Conservation (phyloP, 37 sponge, comb jelly and placozoan species). For the Cladorhizidae sp. region DNA sequence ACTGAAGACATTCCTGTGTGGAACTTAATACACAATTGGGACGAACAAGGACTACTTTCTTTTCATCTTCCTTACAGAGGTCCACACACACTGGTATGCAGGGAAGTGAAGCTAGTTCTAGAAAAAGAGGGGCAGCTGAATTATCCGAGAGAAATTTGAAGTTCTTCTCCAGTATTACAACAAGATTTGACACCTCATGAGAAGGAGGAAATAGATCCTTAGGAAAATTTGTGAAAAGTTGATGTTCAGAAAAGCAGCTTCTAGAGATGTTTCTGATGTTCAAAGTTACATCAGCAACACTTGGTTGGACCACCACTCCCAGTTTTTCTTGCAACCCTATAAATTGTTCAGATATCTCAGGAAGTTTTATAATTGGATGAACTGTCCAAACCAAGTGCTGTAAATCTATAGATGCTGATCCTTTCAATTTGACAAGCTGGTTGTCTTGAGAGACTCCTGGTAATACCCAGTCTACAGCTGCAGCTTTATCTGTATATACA, state of each 20-base stretch:
- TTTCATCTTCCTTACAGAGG: not conserved
- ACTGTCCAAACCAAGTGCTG: conserved; percentile 47
- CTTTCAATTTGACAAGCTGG: not conserved
- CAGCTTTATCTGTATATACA: not conserved
- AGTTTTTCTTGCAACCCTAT: not conserved
- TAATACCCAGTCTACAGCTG: not conserved
- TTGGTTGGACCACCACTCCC: conserved; percentile 1
- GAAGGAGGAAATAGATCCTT: not conserved
- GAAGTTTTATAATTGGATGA: conserved; percentile 25
- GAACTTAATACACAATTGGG: conserved; percentile 29
- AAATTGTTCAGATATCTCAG: not conserved
- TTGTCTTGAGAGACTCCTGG: not conserved
- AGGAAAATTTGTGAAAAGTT: conserved; percentile 34
- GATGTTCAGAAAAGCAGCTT: not conserved
- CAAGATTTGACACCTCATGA: not conserved
- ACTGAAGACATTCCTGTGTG: not conserved
- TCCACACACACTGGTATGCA: conserved; percentile 37
- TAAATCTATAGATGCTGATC: not conserved
- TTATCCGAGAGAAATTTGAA: conserved; percentile 1
- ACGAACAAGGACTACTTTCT: conserved; percentile 39
- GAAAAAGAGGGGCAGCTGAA: not conserved
- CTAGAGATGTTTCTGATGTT: conserved; percentile 33
- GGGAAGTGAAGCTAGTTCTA: not conserved
- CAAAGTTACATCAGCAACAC: conserved; percentile 27
- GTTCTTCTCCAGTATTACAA: not conserved